These are phyloP conservation scores for Chauna torquata DNA, from an alignment of 2,113 vertebrate species.

Conservation along the genomic window DNA sequence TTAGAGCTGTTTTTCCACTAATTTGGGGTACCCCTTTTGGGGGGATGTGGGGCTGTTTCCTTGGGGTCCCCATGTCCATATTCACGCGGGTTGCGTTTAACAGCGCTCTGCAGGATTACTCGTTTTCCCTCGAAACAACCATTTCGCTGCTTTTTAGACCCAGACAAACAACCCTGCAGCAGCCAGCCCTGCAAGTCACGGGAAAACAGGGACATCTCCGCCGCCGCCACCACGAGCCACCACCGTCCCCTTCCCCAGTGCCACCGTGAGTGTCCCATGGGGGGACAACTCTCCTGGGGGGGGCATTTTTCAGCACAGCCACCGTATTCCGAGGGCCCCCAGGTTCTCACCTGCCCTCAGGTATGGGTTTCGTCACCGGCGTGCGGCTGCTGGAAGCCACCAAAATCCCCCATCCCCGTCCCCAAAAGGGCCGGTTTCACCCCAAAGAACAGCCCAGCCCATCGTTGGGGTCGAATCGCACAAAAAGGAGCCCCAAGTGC, in stretches of 20 bases:
- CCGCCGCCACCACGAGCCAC: rapidly evolving
- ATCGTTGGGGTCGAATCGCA: rapidly evolving
- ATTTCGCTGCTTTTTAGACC: not conserved
- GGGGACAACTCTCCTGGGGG: rapidly evolving
- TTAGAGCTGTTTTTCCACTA: not conserved
- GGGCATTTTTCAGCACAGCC: not conserved
- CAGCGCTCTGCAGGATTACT: not conserved
- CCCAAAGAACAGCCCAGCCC: not conserved
- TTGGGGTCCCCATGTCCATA: rapidly evolving
- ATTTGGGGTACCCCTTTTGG: not conserved
- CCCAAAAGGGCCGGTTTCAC: not conserved
- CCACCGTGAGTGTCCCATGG: rapidly evolving
- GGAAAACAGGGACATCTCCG: rapidly evolving
- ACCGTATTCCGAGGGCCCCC: rapidly evolving
- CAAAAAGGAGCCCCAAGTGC: rapidly evolving
- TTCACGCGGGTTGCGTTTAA: rapidly evolving
- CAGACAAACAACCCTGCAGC: not conserved
- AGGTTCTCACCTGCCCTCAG: rapidly evolving
- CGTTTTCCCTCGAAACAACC: not conserved
- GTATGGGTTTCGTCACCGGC: rapidly evolving
- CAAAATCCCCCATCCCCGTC: rapidly evolving
- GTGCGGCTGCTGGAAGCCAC: not conserved
- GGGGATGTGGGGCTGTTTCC: not conserved
- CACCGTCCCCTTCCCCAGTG: not conserved
- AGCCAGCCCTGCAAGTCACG: not conserved